These are phyloP conservation scores for Crotalus adamanteus DNA, from an alignment of 2,797 vertebrate species.

Conservation along the genomic window DNA sequence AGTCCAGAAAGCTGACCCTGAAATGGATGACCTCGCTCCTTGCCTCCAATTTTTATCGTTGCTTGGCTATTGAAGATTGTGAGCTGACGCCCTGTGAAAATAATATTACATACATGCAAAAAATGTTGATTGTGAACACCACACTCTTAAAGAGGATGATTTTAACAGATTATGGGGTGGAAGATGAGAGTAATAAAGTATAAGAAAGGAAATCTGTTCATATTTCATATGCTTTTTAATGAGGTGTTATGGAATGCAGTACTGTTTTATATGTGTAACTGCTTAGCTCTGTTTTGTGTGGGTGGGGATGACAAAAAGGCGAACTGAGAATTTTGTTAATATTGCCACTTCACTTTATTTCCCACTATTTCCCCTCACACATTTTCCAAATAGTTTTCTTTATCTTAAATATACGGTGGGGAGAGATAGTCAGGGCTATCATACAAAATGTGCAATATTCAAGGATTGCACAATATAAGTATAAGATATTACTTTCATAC, in stretches of 20 bases:
- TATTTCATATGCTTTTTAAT: constrained; percentile 95
- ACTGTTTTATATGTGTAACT: constrained; percentile 71
- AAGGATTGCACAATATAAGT: constrained; percentile 41
- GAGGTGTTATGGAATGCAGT: constrained; percentile 84
- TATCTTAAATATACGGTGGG: constrained; percentile 1
- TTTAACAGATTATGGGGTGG: constrained; percentile 86
- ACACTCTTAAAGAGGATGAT: constrained; percentile 74
- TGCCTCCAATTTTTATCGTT: constrained; percentile 98
- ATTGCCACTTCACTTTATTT: background rate
- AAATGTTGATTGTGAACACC: constrained; percentile 82
- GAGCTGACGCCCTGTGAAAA: constrained; percentile 96
- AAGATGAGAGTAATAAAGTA: constrained; percentile 98
- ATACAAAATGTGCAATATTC: constrained; percentile 47
- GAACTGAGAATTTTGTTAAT: constrained; percentile 72
- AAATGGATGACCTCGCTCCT: constrained; percentile 91
- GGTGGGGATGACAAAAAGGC: constrained; percentile 75
- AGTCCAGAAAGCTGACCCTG: constrained; percentile 99
- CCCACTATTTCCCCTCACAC: background rate
- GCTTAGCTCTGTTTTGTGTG: constrained; percentile 65
- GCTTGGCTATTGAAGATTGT: constrained; percentile 99
- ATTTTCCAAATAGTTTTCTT: background rate
- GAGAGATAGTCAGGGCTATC: constrained; percentile 33
- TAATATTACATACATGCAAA: constrained; percentile 94
- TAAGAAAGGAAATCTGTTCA: constrained; percentile 81
- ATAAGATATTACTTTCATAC: constrained; percentile 44